Percentiles rank a stretch among this genome's conserved stretches.
Conservation (phyloP, 2,113 vertebrate species). For the Macroglossus sobrinus region DNA sequence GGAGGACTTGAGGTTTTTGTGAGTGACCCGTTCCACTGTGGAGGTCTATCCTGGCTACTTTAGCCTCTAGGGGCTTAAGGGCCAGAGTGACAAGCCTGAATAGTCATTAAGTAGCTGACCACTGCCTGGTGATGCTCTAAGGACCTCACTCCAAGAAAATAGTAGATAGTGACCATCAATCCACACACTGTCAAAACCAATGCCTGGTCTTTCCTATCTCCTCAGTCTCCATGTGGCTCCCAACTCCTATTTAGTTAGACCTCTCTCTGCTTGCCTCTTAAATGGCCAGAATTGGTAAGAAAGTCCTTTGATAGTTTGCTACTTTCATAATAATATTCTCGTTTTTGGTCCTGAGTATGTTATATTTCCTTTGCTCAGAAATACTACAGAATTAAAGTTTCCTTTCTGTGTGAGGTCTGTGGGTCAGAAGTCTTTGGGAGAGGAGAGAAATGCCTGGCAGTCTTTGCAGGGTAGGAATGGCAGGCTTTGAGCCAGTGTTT, state of each 20-base stretch:
- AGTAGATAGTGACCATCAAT: background rate
- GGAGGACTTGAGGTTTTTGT: background rate
- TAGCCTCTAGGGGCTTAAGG: background rate
- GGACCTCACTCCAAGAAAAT: background rate
- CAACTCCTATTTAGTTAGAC: background rate
- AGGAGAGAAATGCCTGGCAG: background rate
- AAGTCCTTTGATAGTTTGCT: background rate
- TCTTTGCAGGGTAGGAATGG: rapidly evolving
- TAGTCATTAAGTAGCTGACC: background rate
- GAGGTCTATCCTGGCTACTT: background rate
- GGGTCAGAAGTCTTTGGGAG: background rate
- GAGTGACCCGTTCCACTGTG: background rate
- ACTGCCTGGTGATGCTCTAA: background rate
- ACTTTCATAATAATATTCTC: background rate
- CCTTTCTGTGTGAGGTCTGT: background rate
- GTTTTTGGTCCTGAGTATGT: constrained; percentile 23
- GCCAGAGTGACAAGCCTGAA: background rate
- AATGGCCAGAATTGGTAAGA: background rate
- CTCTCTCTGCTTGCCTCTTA: background rate
- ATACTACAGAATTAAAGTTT: constrained; percentile 18
- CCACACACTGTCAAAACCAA: background rate
- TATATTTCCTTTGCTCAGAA: constrained; percentile 8
- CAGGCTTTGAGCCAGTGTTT: background rate
- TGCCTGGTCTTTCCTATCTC: background rate
- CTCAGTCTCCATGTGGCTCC: background rate